Conservation (phyloP, 2,113 vertebrate species). For the Potamarius usumacintae region DNA sequence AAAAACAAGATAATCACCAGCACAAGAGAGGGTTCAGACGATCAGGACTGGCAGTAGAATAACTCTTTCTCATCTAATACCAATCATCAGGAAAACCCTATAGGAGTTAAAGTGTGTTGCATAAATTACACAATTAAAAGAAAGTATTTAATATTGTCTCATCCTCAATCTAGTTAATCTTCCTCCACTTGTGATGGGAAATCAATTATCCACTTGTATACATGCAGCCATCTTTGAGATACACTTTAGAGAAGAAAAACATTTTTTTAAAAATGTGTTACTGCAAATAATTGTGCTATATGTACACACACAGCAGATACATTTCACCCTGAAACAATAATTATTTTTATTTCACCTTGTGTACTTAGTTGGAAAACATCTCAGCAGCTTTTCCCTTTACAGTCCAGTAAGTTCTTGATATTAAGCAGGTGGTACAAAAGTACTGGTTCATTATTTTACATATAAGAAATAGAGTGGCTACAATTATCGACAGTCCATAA, state of each 20-base stretch:
- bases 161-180: not conserved
- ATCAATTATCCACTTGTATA: not conserved
- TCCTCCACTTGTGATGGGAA: not conserved
- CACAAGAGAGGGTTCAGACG: not conserved
- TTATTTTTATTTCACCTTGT: not conserved
- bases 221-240: not conserved
- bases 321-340: not conserved
- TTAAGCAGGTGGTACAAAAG: not conserved
- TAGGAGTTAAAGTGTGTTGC: not conserved
- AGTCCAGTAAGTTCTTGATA: not conserved
- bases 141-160: not conserved
- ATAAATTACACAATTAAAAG: not conserved
- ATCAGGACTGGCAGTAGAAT: not conserved
- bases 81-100: not conserved
- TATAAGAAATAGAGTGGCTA: too few species aligned
- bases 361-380: not conserved
- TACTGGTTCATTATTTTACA: not conserved
- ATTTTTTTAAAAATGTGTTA: not conserved
- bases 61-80: not conserved
- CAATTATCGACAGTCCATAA: too few species aligned
- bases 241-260: not conserved
- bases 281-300: not conserved
- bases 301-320: not conserved
- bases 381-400: not conserved
- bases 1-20: conserved; percentile 37